Conservation (phyloP, 2,113 vertebrate genomes). For the Corynorhinus townsendii region DNA sequence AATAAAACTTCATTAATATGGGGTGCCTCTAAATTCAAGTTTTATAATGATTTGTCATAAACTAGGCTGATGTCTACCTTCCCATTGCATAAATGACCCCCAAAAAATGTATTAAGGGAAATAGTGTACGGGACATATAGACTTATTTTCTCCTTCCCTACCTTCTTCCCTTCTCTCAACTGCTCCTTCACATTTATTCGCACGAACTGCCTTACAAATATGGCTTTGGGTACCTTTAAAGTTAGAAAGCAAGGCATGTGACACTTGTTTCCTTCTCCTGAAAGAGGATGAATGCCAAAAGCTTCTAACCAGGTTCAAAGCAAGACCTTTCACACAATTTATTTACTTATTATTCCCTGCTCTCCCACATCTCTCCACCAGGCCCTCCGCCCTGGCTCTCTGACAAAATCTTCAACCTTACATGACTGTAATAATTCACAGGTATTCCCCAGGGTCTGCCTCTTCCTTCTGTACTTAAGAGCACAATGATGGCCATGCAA, state of each 20-base stretch:
- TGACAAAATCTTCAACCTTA: neutral
- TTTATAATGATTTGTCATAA: neutral
- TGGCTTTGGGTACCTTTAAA: neutral
- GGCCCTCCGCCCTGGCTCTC: neutral
- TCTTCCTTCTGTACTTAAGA: too few species aligned
- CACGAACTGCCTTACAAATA: neutral
- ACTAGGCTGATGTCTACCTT: neutral
- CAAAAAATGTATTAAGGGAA: neutral
- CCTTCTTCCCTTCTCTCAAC: neutral
- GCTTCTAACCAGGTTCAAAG: neutral
- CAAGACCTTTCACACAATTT: neutral
- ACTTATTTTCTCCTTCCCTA: neutral
- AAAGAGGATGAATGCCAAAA: neutral
- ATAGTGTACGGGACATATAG: fast-evolving
- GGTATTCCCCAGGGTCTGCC: neutral
- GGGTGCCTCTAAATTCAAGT: neutral
- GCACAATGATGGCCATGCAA: neutral
- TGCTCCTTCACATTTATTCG: neutral
- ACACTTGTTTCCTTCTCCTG: neutral
- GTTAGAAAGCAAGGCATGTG: neutral
- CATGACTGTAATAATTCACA: neutral
- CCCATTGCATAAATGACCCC: neutral
- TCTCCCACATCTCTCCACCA: neutral
- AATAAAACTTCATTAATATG: neutral
- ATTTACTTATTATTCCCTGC: neutral